phyloP scores from a whole-genome alignment of 2,113 vertebrate genomes.

The Orthonyx spaldingii region DNA sequence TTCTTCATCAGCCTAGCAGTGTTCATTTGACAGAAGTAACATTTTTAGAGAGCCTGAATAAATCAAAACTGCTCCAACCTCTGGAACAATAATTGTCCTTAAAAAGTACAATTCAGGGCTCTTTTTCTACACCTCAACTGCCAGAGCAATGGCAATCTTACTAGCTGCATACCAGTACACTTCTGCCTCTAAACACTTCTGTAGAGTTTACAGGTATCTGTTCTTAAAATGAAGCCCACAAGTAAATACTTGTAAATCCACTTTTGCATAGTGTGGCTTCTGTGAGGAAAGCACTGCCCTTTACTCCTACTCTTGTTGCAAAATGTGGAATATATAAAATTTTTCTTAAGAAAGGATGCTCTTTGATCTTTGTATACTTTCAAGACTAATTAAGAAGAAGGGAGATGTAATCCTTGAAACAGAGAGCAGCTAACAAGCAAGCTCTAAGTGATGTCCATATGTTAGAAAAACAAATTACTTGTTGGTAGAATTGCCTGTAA shows the following conservation, averaged over 20 bases:
- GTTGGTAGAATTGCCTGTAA: not conserved
- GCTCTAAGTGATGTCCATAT: not conserved
- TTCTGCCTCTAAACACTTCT: not conserved
- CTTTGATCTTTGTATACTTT: not conserved
- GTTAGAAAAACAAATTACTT: not conserved
- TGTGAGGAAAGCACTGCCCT: not conserved
- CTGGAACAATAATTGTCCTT: not conserved
- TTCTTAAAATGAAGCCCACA: not conserved
- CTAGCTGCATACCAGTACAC: not conserved
- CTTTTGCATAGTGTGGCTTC: not conserved
- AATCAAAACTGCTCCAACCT: not conserved
- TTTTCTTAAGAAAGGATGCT: not conserved
- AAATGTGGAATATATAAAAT: not conserved
- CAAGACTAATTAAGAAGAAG: not conserved
- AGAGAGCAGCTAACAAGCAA: not conserved
- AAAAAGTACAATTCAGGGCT: not conserved
- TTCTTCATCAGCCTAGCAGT: not conserved
- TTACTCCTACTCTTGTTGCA: not conserved
- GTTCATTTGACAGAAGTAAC: not conserved
- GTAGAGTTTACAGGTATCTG: not conserved
- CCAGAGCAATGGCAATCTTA: not conserved
- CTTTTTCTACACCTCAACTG: not conserved
- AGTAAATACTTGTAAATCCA: not conserved
- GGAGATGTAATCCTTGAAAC: not conserved
- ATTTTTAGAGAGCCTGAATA: not conserved